A percentile compares a stretch with the other conserved stretches of the same genome.
phyloP scores from a whole-genome alignment of 2,797 vertebrate genomes.

The Tokudaia muenninki region DNA sequence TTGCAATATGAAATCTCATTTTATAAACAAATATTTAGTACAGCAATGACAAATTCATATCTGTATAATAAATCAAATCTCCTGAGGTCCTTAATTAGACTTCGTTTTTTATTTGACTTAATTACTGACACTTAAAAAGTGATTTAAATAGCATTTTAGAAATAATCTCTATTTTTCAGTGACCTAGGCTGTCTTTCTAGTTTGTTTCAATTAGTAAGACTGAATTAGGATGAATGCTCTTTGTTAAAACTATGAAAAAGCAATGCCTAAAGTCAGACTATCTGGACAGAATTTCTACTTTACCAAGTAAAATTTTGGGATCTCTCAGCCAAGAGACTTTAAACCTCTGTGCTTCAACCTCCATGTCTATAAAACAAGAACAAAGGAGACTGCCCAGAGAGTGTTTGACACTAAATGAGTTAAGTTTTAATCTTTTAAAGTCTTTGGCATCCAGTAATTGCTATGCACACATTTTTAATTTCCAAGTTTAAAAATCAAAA shows the following conservation, averaged over 20 bases:
- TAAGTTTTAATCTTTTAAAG: not conserved
- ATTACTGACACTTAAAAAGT: slow-evolving; percentile 30
- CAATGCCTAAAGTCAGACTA: not conserved
- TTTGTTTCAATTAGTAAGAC: not conserved
- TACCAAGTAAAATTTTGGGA: not conserved
- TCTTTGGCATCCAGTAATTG: not conserved
- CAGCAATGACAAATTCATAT: slow-evolving; percentile 22
- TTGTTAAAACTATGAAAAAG: not conserved
- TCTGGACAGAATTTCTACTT: not conserved
- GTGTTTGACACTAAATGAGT: not conserved
- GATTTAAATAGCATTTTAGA: slow-evolving; percentile 41
- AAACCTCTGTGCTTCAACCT: not conserved
- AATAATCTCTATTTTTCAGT: slow-evolving; percentile 20
- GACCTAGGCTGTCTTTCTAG: slow-evolving; percentile 1
- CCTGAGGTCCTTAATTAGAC: slow-evolving; percentile 33
- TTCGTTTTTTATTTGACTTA: slow-evolving; percentile 47
- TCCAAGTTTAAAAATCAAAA: slow-evolving; percentile 1
- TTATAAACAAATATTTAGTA: slow-evolving; percentile 41
- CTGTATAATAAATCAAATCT: slow-evolving; percentile 35
- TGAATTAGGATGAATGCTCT: slow-evolving; percentile 49
- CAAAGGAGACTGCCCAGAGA: not conserved
- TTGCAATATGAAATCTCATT: slow-evolving; percentile 1
- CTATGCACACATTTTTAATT: not conserved
- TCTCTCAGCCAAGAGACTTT: not conserved
- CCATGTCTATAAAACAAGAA: not conserved